These are phyloP conservation scores for Slavum lentiscoides DNA, from an alignment of 2,888 invertebrate genomes.

Conservation along the genomic window DNA sequence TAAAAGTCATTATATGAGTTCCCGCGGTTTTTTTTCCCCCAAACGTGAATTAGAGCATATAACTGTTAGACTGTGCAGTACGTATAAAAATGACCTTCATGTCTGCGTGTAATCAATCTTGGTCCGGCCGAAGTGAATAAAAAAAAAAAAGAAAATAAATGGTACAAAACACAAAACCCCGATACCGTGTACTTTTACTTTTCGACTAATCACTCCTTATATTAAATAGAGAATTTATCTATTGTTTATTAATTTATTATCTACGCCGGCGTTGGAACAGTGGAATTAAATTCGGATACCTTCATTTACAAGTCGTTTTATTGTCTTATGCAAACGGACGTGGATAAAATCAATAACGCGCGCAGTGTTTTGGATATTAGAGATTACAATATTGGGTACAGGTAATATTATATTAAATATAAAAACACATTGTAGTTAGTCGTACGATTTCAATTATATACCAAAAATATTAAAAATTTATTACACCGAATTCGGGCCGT, in stretches of 20 bases:
- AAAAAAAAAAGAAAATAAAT: background rate
- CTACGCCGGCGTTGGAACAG: background rate
- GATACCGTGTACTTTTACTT: background rate
- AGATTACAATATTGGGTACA: no score
- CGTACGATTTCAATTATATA: no score
- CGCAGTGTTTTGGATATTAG: no score
- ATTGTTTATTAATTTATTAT: no score
- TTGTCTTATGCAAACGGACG: no score
- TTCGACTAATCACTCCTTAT: constrained; percentile 21
- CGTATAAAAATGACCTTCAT: constrained; percentile 18
- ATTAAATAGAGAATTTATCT: background rate
- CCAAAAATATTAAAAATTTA: no score
- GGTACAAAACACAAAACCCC: background rate
- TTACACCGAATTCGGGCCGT: no score
- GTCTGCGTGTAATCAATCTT: constrained; percentile 28
- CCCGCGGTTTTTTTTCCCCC: background rate
- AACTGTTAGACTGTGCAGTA: background rate
- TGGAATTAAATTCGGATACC: constrained; percentile 17
- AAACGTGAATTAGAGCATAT: constrained; percentile 1
- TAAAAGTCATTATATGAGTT: background rate
- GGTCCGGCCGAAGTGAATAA: background rate
- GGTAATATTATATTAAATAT: no score
- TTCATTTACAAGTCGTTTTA: no score
- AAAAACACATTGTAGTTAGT: no score
- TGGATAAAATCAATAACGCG: no score